Evolutionary conservation across 2,888 invertebrate species (phyloP).

Genomic region (Marronus borbonicus): DNA sequence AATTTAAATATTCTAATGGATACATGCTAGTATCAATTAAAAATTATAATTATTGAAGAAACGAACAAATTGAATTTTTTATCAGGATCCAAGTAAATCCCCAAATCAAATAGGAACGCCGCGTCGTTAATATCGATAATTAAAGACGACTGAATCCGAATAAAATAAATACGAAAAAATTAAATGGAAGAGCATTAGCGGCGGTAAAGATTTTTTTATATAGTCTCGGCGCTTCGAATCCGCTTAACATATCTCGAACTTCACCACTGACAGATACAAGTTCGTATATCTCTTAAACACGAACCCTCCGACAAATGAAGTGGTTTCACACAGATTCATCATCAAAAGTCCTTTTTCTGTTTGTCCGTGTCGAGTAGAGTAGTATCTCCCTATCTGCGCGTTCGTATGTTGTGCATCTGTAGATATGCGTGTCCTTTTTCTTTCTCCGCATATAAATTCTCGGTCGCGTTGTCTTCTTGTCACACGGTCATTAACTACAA

Average conservation of each 20-base stretch:
- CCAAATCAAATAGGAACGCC: background rate
- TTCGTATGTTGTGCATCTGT: constrained; percentile 29
- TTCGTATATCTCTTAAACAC: constrained; percentile 58
- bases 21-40: too few relatives aligned
- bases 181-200: constrained; percentile 57
- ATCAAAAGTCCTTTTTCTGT: constrained; percentile 47
- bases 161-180: constrained; percentile 57
- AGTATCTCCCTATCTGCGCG: constrained; percentile 43
- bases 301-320: constrained; percentile 59
- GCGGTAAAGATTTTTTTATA: constrained; percentile 34
- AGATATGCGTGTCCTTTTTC: constrained; percentile 8
- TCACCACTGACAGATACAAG: constrained; percentile 61
- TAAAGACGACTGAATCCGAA: constrained; percentile 57
- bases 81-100: too few relatives aligned
- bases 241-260: constrained; percentile 61
- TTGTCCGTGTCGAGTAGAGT: constrained; percentile 31
- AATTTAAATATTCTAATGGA: too few relatives aligned
- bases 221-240: constrained; percentile 56
- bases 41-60: too few relatives aligned
- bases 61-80: too few relatives aligned
- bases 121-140: constrained; percentile 48
- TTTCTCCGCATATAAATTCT: constrained; percentile 38
- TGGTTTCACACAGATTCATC: constrained; percentile 55
- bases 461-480: constrained; percentile 45
- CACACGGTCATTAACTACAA: constrained; percentile 51